Percentiles rank a stretch among this genome's conserved stretches.
Conservation (phyloP, 2,797 vertebrate species). For the Pantherophis vulpinus region DNA sequence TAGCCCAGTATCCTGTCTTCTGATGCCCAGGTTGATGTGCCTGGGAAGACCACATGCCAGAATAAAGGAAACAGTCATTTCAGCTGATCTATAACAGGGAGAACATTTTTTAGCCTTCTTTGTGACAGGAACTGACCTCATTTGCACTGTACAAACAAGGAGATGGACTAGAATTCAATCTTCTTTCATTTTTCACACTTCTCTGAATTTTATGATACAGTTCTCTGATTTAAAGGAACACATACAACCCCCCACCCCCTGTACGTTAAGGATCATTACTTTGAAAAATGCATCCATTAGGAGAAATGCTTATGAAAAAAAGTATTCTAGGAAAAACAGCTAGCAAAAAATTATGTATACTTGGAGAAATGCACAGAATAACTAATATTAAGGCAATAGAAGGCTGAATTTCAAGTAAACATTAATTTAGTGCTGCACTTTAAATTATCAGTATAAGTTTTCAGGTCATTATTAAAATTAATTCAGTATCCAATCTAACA, state of each 20-base stretch:
- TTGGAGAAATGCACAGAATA: not conserved
- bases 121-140: not conserved
- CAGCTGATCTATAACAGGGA: not conserved
- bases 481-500: not conserved
- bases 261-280: not conserved
- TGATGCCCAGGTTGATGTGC: not conserved
- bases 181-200: not conserved
- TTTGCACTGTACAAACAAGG: not conserved
- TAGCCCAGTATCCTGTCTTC: not conserved
- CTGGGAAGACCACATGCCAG: not conserved
- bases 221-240: not conserved
- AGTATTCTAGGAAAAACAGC: not conserved
- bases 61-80: not conserved
- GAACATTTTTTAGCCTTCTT: not conserved
- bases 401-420: not conserved
- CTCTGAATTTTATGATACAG: conserved; percentile 25
- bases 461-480: not conserved
- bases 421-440: not conserved
- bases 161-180: not conserved
- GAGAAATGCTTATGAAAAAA: not conserved
- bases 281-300: not conserved
- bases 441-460: not conserved
- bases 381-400: not conserved
- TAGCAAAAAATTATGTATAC: not conserved
- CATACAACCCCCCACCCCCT: not conserved